Conservation (phyloP, 2,888 invertebrate genomes). For the Aleiodes leptofemur region DNA sequence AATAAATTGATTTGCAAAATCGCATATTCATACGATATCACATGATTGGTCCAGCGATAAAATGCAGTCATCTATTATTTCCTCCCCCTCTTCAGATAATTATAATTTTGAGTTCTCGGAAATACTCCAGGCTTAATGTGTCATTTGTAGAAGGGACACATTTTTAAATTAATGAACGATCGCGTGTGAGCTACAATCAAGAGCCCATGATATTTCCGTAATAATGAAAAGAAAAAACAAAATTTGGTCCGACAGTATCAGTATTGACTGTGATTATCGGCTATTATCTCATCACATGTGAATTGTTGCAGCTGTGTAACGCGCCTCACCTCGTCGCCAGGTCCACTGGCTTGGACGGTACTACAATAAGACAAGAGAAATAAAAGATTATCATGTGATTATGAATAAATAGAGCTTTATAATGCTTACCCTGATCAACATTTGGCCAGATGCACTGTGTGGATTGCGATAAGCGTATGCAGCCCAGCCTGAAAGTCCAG, state of each 20-base stretch:
- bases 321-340: conserved; percentile 93
- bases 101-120: background rate
- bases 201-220: conserved; percentile 7
- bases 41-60: conserved; percentile 24
- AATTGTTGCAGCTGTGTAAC: conserved; percentile 95
- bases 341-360: conserved; percentile 97
- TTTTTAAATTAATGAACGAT: background rate
- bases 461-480: conserved; percentile 97
- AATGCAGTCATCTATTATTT: background rate
- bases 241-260: conserved; percentile 40
- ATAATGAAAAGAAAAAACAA: conserved; percentile 32
- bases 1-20: conserved; percentile 19
- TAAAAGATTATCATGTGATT: conserved; percentile 32
- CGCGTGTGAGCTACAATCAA: background rate
- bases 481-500: conserved; percentile 86
- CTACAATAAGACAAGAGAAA: conserved; percentile 77
- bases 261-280: conserved; percentile 45
- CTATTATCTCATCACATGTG: conserved; percentile 84
- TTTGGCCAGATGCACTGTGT: conserved; percentile 95
- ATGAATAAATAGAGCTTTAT: background rate
- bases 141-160: conserved; percentile 2
- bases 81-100: background rate
- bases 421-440: conserved; percentile 91
- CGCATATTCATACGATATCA: conserved; percentile 25
- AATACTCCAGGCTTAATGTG: background rate